A percentile compares a stretch with the other conserved stretches of the same genome.
phyloP scores from a whole-genome alignment of 2,113 vertebrate species.

The Solenodon paradoxus region DNA sequence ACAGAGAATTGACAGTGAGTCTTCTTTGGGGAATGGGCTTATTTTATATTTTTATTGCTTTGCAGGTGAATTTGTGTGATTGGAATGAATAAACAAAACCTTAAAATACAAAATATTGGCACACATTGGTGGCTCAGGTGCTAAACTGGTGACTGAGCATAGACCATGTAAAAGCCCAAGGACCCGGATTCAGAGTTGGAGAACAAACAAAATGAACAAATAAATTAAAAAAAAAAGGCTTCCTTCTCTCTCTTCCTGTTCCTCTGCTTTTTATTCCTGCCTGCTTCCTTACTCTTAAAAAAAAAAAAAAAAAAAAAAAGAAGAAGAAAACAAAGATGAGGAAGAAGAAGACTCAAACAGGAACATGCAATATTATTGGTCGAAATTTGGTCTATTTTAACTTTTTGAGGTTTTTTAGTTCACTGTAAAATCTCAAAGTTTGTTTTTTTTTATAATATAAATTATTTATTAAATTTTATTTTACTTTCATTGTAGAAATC shows the following conservation, averaged over 20 bases:
- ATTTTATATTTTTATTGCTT: neutral
- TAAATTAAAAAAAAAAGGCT: no score
- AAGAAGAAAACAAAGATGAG: no score
- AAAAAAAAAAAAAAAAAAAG: no score
- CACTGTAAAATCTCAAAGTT: neutral
- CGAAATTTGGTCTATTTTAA: neutral
- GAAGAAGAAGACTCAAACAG: neutral
- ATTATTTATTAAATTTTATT: neutral
- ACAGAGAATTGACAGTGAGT: neutral
- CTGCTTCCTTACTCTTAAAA: no score
- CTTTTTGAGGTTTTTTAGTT: neutral
- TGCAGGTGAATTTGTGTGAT: conserved; percentile 20
- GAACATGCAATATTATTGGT: neutral
- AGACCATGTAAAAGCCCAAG: no score
- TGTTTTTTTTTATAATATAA: no score
- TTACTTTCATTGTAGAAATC: conserved; percentile 6
- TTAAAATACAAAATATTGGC: neutral
- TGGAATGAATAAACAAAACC: neutral
- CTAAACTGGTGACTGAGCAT: no score
- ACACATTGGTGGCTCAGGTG: no score
- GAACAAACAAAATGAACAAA: no score
- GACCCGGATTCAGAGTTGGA: no score
- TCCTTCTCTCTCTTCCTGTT: no score
- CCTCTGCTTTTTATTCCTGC: no score
- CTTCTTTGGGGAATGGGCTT: neutral